Base-by-base conservation (phyloP, 2,888 invertebrate species). In the Podabrus alpinus region DNA sequence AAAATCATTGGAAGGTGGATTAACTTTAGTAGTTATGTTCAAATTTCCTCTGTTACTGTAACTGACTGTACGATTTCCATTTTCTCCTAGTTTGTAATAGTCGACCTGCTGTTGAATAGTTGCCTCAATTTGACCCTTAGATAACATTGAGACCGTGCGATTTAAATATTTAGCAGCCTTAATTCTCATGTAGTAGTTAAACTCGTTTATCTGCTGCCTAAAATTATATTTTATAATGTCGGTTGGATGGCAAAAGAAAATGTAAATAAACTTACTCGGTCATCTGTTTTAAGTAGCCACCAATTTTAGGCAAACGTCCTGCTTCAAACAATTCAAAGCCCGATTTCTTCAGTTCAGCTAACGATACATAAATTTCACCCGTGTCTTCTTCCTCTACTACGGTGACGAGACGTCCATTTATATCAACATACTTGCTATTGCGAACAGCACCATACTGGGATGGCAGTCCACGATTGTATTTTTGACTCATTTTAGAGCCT, bases 291-390 rank as follows among this genome's bases (percentile, higher is more conserved):
- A n/a, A 45, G n/a, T 45, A 45, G 1, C 45, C 45, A 1, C 73
- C 67, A 3, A 24, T 29, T 10, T 74, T 71, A 25, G 82, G 78
- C 61, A 79, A 81, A 61, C 71, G 76, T n/a, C 80, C 75, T 5
- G 76, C 77, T 19, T 78, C 74, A 70, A 82, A 84, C 24, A 85
- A 62, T 19, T 80, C 78, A 74, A 83, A 84, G 5, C 85, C 85
- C 16, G 81, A 74, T 25, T 73, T 73, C 68, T 79, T 77, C 3
- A 84, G 76, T 62, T 84, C 83, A 4, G 77, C 72, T 24, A 83
- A 60, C 19, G 81, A 80, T 1, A 85, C 80, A 76, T 77, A 84
- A 7, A 82, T 16, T 24, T 80, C 78, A 9, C 83, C 83, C 1
- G 61, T 11, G 62, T 74, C 69, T 3, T 81, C 81, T 7, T 73